Base-by-base conservation (phyloP, 1,140 invertebrate genomes). In the Brachionus manjavacas region DNA sequence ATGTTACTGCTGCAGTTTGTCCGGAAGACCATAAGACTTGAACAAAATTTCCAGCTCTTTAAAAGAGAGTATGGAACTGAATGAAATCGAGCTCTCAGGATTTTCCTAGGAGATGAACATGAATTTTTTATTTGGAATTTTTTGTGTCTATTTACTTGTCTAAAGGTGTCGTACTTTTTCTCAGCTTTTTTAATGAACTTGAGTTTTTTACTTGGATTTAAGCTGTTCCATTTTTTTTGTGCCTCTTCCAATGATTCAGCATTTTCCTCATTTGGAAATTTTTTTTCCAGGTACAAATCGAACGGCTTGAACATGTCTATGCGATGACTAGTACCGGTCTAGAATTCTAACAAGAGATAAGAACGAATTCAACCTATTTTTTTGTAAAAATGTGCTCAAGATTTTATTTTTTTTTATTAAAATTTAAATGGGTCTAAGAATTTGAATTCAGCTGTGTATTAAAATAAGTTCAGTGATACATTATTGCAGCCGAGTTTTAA, bases 211-310 rank as follows among this genome's bases (percentile, higher is more conserved):
- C 25, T 25, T 28, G 41, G 9, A 12, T 76, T 46, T 3, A 76
- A 49, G 11, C 3, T 76, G 20, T 52, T 49, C 72, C 72, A 76
- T 76, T 49, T 23, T 14, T 49, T 46, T 23, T 28, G 9, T 3
- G 72, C 72, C 20, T 49, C 72, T 25, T 76, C 72, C 23, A 25
- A 14, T 28, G 72, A 52, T 49, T 76, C 72, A 41, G 68, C 68
- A 76, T 49, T 76, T 76, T 76, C 72, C 72, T 76, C 72, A 28
- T 76, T 76, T 31, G 72, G 72, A 76, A 76, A 76, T 16, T 76
- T 76, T 76, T 76, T 76, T n/a, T 76, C 43, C 11, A 49, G 28
- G 46, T 28, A 76, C 46, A 76, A 49, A 52, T 76, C 72, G 46
- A 49, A 76, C 3, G 72, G 72, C 20, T 49, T 76, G 25, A 76